These are phyloP conservation scores for Daktulosphaira vitifoliae DNA, from an alignment of 1,140 invertebrate genomes.

Conservation along the genomic window DNA sequence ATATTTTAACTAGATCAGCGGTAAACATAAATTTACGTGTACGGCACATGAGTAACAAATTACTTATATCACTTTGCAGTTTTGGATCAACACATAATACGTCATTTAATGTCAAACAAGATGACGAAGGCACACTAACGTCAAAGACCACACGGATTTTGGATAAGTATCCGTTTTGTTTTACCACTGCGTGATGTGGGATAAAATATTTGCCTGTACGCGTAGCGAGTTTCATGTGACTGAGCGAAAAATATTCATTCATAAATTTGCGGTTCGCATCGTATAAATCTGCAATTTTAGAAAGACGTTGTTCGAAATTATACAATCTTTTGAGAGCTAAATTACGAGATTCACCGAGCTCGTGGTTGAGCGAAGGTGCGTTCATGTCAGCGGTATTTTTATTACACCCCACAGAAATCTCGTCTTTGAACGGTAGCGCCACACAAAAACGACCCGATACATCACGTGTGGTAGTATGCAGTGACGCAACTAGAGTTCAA, in stretches of 20 bases:
- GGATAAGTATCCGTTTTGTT: constrained; percentile 28
- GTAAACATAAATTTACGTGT: no score
- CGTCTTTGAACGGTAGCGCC: no score
- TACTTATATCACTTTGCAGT: no score
- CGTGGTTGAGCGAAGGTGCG: not conserved
- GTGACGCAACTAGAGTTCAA: no score
- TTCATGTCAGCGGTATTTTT: no score
- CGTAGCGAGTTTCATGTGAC: not conserved
- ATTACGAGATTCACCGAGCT: not conserved
- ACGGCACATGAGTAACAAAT: no score
- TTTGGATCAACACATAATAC: no score
- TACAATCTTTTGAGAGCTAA: not conserved
- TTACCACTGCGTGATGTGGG: not conserved
- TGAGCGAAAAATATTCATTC: not conserved
- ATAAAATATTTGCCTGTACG: not conserved
- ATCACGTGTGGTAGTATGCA: not conserved
- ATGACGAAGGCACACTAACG: no score
- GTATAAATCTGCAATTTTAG: not conserved
- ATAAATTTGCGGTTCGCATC: not conserved
- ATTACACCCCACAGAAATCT: no score
- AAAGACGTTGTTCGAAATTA: not conserved
- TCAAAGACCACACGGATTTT: constrained; percentile 31
- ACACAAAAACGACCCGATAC: not conserved
- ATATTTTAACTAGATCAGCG: no score
- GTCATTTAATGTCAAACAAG: no score